phyloP scores from a whole-genome alignment of 1,140 invertebrate genomes.

The Drosophila mauritiana region DNA sequence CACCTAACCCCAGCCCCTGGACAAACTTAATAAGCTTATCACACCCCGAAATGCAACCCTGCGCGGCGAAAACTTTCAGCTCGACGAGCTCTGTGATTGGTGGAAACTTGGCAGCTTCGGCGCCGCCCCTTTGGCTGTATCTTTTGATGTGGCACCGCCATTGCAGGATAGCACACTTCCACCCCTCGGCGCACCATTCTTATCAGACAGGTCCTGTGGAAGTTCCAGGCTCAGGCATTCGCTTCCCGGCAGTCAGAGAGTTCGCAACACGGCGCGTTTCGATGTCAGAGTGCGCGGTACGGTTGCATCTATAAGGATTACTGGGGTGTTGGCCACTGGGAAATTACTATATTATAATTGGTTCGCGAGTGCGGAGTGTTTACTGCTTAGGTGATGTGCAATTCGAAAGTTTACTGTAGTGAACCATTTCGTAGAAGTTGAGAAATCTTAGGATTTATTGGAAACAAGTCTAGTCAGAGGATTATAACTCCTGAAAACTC shows the following conservation, averaged over 20 bases:
- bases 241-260: slow-evolving; percentile 47
- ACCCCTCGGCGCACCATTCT: slow-evolving; percentile 33
- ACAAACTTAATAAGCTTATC: slow-evolving; percentile 74
- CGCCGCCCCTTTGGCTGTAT: slow-evolving; percentile 54
- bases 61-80: slow-evolving; percentile 39
- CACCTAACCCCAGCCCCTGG: slow-evolving; percentile 15
- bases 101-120: background rate
- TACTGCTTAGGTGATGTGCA: slow-evolving; percentile 31
- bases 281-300: slow-evolving; percentile 19
- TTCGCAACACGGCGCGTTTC: slow-evolving; percentile 59
- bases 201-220: slow-evolving; percentile 63
- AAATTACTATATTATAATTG: background rate
- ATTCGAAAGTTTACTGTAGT: slow-evolving; percentile 20
- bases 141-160: slow-evolving; percentile 72
- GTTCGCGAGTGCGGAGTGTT: background rate
- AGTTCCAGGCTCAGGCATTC: slow-evolving; percentile 53
- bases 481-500: slow-evolving; percentile 18
- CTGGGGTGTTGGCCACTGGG: slow-evolving; percentile 5
- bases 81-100: slow-evolving; percentile 49
- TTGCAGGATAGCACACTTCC: slow-evolving; percentile 33
- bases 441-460: background rate
- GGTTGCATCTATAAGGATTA: slow-evolving; percentile 18
- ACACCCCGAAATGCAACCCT: slow-evolving; percentile 60
- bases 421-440: slow-evolving; percentile 8
- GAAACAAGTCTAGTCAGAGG: slow-evolving; percentile 9